A percentile compares a stretch with the other conserved stretches of the same genome.
Evolutionary conservation across 2,888 invertebrate species (phyloP).

Genomic region (Archips xylosteana): DNA sequence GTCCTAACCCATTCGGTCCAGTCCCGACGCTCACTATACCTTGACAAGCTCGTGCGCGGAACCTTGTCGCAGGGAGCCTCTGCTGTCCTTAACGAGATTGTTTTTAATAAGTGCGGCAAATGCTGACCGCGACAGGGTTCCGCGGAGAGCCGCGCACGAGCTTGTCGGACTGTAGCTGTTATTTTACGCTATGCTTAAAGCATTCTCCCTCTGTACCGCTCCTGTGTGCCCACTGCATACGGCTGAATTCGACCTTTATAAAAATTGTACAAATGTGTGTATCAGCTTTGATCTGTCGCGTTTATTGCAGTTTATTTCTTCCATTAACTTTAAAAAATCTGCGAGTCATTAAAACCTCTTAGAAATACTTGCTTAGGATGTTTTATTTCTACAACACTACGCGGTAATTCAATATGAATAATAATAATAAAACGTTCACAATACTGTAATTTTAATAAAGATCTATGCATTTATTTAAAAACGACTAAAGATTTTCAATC

Average conservation of each 20-base stretch:
- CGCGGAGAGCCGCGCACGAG: too few species aligned
- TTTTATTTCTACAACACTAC: conserved; percentile 49
- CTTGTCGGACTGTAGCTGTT: too few species aligned
- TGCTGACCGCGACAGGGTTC: too few species aligned
- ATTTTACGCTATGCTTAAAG: too few species aligned
- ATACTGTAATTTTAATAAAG: conserved; percentile 84
- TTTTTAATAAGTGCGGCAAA: too few species aligned
- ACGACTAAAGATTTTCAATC: conserved; percentile 66
- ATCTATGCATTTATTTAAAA: conserved; percentile 67
- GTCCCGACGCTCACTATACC: too few species aligned
- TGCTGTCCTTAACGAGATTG: too few species aligned
- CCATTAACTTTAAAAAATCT: conserved; percentile 47
- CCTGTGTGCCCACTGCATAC: neutral
- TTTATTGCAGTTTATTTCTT: conserved; percentile 57
- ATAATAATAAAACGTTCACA: conserved; percentile 60
- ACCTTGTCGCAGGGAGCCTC: too few species aligned
- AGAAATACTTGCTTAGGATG: conserved; percentile 42
- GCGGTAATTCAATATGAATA: conserved; percentile 37
- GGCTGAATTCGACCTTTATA: neutral
- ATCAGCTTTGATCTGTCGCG: neutral
- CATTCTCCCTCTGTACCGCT: neutral
- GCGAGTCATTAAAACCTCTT: conserved; percentile 55
- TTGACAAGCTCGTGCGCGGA: too few species aligned
- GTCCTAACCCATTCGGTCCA: too few species aligned
- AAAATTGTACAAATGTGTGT: neutral